These are phyloP conservation scores for Zapornia atra DNA, from an alignment of 2,113 vertebrate genomes.

Conservation along the genomic window DNA sequence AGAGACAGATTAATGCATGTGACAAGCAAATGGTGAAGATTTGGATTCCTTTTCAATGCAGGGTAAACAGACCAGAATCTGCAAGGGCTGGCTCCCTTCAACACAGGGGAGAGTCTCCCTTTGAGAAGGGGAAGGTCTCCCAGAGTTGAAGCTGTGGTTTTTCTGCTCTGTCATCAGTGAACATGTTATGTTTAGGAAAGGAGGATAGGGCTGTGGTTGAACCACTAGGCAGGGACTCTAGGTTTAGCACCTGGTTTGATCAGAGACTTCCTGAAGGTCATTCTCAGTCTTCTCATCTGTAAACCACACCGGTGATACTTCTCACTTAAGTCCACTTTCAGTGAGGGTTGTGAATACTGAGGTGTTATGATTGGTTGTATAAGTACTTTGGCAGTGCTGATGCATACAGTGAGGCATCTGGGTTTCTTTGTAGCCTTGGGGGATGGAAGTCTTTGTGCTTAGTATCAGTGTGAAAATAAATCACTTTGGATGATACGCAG, in stretches of 20 bases:
- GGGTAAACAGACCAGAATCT: neutral
- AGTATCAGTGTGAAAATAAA: neutral
- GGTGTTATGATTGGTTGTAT: neutral
- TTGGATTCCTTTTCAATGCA: neutral
- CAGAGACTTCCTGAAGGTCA: neutral
- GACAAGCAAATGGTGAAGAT: neutral
- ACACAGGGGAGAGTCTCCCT: neutral
- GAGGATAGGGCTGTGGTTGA: neutral
- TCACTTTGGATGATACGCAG: neutral
- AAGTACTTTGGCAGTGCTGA: neutral
- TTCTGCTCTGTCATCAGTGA: neutral
- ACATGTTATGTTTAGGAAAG: neutral
- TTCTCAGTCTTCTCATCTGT: neutral
- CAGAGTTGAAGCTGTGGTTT: neutral
- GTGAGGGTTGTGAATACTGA: neutral
- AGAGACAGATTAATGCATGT: neutral
- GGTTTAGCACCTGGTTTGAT: constrained; percentile 5
- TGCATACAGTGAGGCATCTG: neutral
- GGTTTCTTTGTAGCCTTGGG: neutral
- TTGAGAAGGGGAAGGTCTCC: neutral
- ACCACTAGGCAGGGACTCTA: neutral
- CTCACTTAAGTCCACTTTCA: neutral
- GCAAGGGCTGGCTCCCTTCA: neutral
- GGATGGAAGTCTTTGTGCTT: neutral
- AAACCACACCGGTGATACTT: neutral